Conservation (phyloP, 1,140 invertebrate species). For the Tetramorium parvispinum region DNA sequence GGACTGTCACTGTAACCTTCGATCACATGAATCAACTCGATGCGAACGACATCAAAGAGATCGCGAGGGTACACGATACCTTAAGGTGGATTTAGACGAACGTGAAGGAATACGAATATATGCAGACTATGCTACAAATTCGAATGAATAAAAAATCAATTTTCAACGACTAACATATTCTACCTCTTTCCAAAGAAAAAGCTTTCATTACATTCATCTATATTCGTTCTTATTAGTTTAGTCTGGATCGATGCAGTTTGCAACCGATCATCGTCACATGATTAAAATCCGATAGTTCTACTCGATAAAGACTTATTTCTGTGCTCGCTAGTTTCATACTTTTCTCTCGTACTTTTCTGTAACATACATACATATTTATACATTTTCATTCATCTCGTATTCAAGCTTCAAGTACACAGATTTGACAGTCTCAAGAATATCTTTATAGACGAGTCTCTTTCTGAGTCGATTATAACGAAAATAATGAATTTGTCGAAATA, state of each 20-base stretch:
- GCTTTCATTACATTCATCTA: neutral
- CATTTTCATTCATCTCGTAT: neutral
- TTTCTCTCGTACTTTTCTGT: neutral
- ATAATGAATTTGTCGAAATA: neutral
- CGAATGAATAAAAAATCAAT: neutral
- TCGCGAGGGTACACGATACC: neutral
- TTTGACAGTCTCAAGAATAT: neutral
- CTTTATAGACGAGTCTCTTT: neutral
- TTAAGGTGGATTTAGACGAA: neutral
- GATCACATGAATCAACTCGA: neutral
- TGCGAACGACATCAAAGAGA: neutral
- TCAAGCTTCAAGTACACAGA: neutral
- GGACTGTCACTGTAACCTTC: neutral
- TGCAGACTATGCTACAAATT: neutral
- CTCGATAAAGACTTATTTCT: neutral
- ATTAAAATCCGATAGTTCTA: neutral
- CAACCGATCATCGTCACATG: neutral
- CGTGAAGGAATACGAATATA: neutral
- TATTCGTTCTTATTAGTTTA: neutral
- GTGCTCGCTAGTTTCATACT: neutral
- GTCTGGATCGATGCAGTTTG: neutral
- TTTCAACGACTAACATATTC: neutral
- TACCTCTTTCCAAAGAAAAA: neutral
- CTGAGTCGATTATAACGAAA: neutral
- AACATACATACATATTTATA: neutral